Conservation (phyloP, 2,797 vertebrate genomes). For the Scomberomorus guttatus region DNA sequence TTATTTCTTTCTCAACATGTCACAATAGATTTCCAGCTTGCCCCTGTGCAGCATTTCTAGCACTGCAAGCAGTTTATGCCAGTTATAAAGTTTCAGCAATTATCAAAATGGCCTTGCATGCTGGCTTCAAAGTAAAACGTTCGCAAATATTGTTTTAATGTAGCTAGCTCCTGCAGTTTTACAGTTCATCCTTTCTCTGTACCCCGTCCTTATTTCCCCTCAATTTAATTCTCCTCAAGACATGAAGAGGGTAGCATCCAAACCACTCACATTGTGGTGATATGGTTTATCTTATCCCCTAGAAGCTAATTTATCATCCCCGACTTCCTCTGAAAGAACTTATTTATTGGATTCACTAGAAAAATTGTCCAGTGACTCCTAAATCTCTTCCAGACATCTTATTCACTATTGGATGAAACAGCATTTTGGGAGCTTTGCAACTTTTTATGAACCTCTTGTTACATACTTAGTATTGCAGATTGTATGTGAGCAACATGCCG, state of each 20-base stretch:
- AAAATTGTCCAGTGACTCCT: slow-evolving; percentile 58
- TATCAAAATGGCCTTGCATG: slow-evolving; percentile 76
- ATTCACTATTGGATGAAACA: slow-evolving; percentile 47
- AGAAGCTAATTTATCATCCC: slow-evolving; percentile 77
- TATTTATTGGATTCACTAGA: slow-evolving; percentile 64
- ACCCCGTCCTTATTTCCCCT: slow-evolving; percentile 59
- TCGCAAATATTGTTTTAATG: slow-evolving; percentile 81
- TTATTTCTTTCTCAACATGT: slow-evolving; percentile 79
- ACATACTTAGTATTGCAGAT: slow-evolving; percentile 29
- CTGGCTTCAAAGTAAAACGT: slow-evolving; percentile 74
- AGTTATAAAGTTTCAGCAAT: slow-evolving; percentile 78
- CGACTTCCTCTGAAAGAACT: slow-evolving; percentile 59
- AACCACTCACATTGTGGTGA: slow-evolving; percentile 55
- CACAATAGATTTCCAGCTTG: slow-evolving; percentile 61
- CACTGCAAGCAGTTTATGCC: slow-evolving; percentile 69
- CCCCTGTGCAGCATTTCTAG: slow-evolving; percentile 58
- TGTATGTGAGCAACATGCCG: slow-evolving; percentile 25
- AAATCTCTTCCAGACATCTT: slow-evolving; percentile 50
- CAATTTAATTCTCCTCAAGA: slow-evolving; percentile 69
- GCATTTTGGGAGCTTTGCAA: slow-evolving; percentile 39
- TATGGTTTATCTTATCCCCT: slow-evolving; percentile 74
- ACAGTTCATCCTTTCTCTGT: slow-evolving; percentile 38
- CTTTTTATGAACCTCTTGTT: slow-evolving; percentile 47
- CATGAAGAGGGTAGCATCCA: slow-evolving; percentile 39
- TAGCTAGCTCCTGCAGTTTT: slow-evolving; percentile 70